phyloP scores from a whole-genome alignment of 2,888 invertebrate genomes.

The Maniola hyperantus region DNA sequence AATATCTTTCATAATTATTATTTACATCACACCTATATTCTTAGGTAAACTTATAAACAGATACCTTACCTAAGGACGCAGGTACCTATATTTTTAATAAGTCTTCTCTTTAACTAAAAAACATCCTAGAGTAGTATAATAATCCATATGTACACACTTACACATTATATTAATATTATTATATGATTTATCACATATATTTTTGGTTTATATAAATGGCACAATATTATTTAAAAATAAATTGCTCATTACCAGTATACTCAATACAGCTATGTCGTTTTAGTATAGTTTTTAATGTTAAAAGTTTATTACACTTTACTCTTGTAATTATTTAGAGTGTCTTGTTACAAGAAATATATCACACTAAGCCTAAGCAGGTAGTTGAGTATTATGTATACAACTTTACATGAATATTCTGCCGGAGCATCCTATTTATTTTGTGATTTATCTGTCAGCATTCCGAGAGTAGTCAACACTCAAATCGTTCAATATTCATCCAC shows the following conservation, averaged over 20 bases:
- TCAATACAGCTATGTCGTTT: neutral
- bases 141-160: conserved; percentile 3
- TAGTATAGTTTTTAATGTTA: neutral
- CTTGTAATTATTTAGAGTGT: conserved; percentile 12
- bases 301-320: conserved; percentile 7
- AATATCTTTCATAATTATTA: neutral
- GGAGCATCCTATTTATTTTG: neutral
- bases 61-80: neutral
- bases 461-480: conserved; percentile 49
- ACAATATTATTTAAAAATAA: conserved; percentile 34
- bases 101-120: neutral
- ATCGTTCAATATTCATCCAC: conserved; percentile 48
- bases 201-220: conserved; percentile 40
- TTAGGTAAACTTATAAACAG: neutral
- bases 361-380: conserved; percentile 36
- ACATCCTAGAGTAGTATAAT: neutral
- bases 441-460: conserved; percentile 4
- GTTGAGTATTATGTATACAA: conserved; percentile 38
- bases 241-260: conserved; percentile 15
- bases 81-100: neutral
- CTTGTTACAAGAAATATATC: conserved; percentile 24
- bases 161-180: neutral
- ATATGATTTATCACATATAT: conserved; percentile 31
- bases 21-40: neutral
- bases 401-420: conserved; percentile 6